Conservation (phyloP, 2,797 vertebrate species). For the Anomalospiza imberbis region DNA sequence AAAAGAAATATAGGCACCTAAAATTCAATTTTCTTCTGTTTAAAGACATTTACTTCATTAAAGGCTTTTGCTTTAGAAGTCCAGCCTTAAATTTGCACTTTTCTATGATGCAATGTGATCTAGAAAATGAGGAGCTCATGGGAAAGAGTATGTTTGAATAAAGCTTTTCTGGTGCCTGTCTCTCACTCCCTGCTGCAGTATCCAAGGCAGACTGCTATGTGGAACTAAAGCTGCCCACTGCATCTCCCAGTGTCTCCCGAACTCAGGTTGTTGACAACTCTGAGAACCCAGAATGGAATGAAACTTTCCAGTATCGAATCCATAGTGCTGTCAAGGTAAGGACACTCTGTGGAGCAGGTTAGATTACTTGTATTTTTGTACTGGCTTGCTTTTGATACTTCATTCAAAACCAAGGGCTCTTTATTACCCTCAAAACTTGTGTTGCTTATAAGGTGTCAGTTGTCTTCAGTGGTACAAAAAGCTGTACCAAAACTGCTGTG, state of each 20-base stretch:
- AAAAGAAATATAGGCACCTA: not conserved
- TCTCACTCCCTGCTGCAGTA: conserved; percentile 45
- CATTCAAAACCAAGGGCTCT: not conserved
- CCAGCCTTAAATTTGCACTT: not conserved
- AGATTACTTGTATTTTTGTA: not conserved
- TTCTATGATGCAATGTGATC: not conserved
- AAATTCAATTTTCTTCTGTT: not conserved
- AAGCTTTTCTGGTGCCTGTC: not conserved
- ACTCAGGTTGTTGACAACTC: conserved; percentile 74
- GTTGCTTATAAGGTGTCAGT: not conserved
- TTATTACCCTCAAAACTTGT: not conserved
- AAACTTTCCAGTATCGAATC: conserved; percentile 75
- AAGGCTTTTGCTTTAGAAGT: not conserved
- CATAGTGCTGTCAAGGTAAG: conserved; percentile 76
- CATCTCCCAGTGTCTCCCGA: conserved; percentile 36
- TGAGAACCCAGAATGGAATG: conserved; percentile 78
- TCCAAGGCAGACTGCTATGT: conserved; percentile 79
- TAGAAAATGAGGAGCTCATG: not conserved
- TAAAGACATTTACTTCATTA: not conserved
- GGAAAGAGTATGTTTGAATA: not conserved
- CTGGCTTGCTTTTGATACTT: not conserved
- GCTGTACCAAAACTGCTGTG: not conserved
- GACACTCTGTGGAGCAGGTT: not conserved
- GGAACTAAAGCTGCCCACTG: conserved; percentile 73
- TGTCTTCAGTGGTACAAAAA: not conserved